phyloP scores from a whole-genome alignment of 2,888 invertebrate species.

The Orthosia incerta region DNA sequence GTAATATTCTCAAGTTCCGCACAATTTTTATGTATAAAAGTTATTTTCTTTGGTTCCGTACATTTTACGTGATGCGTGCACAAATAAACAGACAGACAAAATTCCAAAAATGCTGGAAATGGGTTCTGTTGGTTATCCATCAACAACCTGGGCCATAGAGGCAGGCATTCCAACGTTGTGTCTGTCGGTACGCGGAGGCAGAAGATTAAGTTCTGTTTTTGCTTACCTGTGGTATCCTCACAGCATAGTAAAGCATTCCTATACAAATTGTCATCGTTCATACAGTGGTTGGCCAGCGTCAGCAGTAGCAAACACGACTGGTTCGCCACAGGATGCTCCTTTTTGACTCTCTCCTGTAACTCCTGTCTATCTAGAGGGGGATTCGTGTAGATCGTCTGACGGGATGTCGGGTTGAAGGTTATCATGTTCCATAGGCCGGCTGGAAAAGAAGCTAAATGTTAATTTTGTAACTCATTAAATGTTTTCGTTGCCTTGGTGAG shows the following conservation, averaged over 20 bases:
- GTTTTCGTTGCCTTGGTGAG: no score
- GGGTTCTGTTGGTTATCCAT: no score
- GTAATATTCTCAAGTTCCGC: no score
- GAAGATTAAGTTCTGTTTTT: no score
- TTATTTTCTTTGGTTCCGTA: no score
- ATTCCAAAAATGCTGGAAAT: no score
- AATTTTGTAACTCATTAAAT: background rate
- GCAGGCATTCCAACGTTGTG: no score
- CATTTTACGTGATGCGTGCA: no score
- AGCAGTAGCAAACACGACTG: conserved; percentile 97
- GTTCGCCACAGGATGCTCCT: conserved; percentile 95
- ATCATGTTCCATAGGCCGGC: conserved; percentile 96
- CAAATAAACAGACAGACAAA: no score
- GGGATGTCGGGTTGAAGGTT: conserved; percentile 91
- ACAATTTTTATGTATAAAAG: no score
- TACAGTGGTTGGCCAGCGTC: conserved; percentile 97
- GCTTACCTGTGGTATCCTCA: conserved; percentile 93
- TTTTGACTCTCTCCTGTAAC: conserved; percentile 87
- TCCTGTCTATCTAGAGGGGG: conserved; percentile 84
- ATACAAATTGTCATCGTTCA: conserved; percentile 95
- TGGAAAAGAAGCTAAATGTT: conserved; percentile 65
- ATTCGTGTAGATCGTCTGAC: conserved; percentile 79
- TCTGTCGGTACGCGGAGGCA: no score
- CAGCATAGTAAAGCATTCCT: conserved; percentile 96
- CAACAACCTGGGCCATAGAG: no score